Evolutionary conservation across 1,140 invertebrate species (phyloP), one percentile per base, ranked within the genome.

Genomic region (Thaumetopoea pityocampa): DNA sequence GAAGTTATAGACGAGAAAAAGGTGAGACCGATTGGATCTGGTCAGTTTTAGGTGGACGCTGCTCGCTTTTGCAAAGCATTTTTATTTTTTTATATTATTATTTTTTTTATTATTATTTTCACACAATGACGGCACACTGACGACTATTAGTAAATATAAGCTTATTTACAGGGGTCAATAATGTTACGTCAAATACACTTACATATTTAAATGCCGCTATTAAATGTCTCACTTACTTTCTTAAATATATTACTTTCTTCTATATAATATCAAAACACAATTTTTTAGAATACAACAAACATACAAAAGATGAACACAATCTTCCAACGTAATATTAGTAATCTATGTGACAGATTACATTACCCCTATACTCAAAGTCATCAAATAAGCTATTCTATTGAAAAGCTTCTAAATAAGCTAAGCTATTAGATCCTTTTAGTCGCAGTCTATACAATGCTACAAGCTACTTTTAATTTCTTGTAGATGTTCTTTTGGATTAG

Each of bases 1-100:
- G 94, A 96, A 90, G 92, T 96, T 85, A 74, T 94, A 87, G 94
- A 96, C 87, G 94, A 96, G 74, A 93, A 91, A 89, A 95, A 94
- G 94, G 94, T 96, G 93, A 96, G 92, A 78, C 68, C 62, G 65
- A 66, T 68, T 80, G 74, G 72, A 64, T 74, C 76, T 79, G 71
- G 67, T 68, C 72, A 63, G 44, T 72, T 80, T 71, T 78, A 84
- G 73, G 72, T 76, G 76, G 77, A 72, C 67, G 77, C 68, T 77
- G 67, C 69, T 84, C 67, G 80, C 77, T 84, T 81, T 68, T 71
- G 74, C 78, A 72, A 78, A 81, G 77, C 79, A 83, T 80, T 82
- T 82, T 81, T 77, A 80, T 59, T 65, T 52, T 69, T 67, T 65
- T 61, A 36, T 51, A 63, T 66, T 72, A 42, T 50, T 54, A 56